Percentiles rank a stretch among this genome's conserved stretches.
These are phyloP conservation scores for Colius striatus DNA, from an alignment of 2,113 vertebrate genomes.

Conservation along the genomic window DNA sequence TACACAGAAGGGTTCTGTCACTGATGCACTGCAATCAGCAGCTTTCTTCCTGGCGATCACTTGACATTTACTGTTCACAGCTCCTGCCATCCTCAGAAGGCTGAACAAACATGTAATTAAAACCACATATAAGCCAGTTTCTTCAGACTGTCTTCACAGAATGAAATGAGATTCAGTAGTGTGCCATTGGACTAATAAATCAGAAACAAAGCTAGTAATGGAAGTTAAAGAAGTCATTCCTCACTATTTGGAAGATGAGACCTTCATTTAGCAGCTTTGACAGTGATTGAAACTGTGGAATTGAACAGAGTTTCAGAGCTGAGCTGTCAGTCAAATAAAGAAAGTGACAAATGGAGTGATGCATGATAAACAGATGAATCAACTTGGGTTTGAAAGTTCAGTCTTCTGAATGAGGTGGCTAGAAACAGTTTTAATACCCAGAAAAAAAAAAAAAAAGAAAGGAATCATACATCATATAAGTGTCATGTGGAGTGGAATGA, in stretches of 20 bases:
- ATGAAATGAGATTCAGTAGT: background rate
- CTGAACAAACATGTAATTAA: constrained; percentile 42
- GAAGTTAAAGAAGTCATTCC: background rate
- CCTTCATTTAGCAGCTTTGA: background rate
- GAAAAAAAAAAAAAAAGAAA: background rate
- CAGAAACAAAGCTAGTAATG: background rate
- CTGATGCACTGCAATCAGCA: constrained; percentile 25
- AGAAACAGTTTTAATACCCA: background rate
- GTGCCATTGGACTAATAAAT: background rate
- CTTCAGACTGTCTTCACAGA: background rate
- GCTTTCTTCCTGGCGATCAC: constrained; percentile 50
- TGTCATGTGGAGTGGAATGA: background rate
- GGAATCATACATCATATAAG: background rate
- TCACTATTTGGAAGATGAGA: background rate
- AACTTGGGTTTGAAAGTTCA: background rate
- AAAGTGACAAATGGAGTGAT: background rate
- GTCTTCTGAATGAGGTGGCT: background rate
- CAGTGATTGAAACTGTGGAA: background rate
- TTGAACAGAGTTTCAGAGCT: background rate
- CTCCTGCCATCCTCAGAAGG: constrained; percentile 43
- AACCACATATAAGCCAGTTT: constrained; percentile 12
- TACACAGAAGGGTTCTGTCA: constrained; percentile 46
- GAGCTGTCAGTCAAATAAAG: background rate
- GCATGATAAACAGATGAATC: background rate
- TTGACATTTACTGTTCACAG: constrained; percentile 60